Conservation (phyloP, 2,888 invertebrate species). For the Cryptus viduatorius region DNA sequence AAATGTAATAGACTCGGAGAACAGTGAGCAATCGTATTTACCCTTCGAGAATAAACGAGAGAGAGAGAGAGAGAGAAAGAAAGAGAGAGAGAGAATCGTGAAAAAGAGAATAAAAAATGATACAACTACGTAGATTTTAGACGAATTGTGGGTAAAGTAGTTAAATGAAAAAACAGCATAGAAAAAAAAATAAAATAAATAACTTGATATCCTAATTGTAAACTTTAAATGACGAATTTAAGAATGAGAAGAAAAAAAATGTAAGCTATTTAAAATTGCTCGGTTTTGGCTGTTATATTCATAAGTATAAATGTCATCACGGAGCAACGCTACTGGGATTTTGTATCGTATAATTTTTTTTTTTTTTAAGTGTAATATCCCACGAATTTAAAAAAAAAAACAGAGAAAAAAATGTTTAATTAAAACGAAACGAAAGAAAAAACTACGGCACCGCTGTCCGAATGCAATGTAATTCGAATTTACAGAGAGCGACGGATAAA, state of each 20-base stretch:
- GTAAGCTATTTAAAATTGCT: constrained; percentile 74
- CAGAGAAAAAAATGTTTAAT: constrained; percentile 12
- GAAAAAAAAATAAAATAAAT: constrained; percentile 46
- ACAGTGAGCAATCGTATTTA: constrained; percentile 5
- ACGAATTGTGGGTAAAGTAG: constrained; percentile 63
- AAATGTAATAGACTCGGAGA: background rate
- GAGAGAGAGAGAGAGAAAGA: constrained; percentile 13
- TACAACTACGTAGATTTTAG: constrained; percentile 67
- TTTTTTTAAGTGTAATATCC: constrained; percentile 43
- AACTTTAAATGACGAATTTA: constrained; percentile 73
- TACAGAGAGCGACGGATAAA: constrained; percentile 2
- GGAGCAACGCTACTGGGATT: constrained; percentile 65
- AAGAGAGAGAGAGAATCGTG: background rate
- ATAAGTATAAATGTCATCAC: constrained; percentile 72
- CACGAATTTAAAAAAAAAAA: background rate
- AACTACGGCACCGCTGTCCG: constrained; percentile 40
- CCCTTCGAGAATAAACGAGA: constrained; percentile 30
- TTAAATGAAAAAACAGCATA: constrained; percentile 60
- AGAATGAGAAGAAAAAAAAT: constrained; percentile 55
- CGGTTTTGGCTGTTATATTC: constrained; percentile 76
- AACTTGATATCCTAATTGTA: constrained; percentile 69
- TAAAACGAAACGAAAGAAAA: background rate
- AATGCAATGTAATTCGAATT: constrained; percentile 51
- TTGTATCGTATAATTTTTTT: constrained; percentile 52
- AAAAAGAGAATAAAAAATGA: constrained; percentile 44